Evolutionary conservation across 1,140 invertebrate species (phyloP), one percentile per base, ranked within the genome.

Genomic region (Hycleus cichorii): DNA sequence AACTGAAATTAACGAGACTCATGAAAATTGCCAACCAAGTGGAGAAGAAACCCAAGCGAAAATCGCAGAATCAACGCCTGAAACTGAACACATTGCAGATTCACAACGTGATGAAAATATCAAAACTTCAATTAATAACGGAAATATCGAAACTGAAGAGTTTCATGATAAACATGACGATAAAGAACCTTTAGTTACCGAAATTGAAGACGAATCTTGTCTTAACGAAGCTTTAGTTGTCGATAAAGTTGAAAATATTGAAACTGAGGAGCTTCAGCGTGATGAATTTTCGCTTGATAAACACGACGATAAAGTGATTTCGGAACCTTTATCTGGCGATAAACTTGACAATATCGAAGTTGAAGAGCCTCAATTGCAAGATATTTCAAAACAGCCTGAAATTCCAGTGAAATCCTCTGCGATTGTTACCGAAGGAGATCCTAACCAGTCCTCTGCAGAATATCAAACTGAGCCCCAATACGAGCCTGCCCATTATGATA

Each of bases 11-110:
- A 18, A 18, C 18, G 57, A 39, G 32, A 56, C 8, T 39, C 39
- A 57, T 27, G 46, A 61, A 56, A 61, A 53, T 59, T 52, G 26
- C 38, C 48, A 61, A 47, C 24, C 39, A 5, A 38, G 8, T 26
- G 47, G 11, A 49, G n/a, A 49, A 1, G 4, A 47, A 47, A 38
- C 8, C 9, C 26, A 55, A 49, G 47, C 45, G 46, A 54, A 58
- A 25, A 18, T 18, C 18, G 60, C 59, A 53, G 47, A 57, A 12
- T 12, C 12, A 12, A 12, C 12, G 0, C 12, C 12, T 12, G 12
- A 12, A 57, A 45, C 39, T 49, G 53, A 39, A 24, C 49, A 60
- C 39, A 49, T 43, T 44, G 25, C 42, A 32, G 9, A 40, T 49
- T 42, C 46, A 44, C 24, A 42, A 40, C 12, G 12, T 12, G 18